Conservation (phyloP, 2,113 vertebrate genomes). For the Todiramphus saurophagus region DNA sequence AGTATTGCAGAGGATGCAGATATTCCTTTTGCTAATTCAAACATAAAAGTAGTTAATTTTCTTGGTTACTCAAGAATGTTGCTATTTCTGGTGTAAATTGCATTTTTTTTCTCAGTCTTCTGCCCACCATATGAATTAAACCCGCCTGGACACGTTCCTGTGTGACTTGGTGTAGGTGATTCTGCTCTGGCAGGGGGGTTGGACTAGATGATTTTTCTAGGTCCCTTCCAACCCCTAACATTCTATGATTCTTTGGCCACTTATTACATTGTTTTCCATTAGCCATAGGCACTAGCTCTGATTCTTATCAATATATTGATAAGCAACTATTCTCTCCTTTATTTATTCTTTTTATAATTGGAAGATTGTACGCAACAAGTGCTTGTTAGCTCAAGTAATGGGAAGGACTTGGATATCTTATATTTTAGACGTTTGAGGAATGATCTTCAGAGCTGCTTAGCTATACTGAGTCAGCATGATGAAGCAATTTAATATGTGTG, state of each 20-base stretch:
- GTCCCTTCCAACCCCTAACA: too few species aligned
- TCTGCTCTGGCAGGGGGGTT: too few species aligned
- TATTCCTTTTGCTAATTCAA: not conserved
- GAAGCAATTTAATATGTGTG: not conserved
- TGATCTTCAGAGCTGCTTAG: not conserved
- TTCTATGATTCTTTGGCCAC: too few species aligned
- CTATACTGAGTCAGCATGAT: not conserved
- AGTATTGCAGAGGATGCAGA: not conserved
- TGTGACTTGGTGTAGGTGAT: too few species aligned
- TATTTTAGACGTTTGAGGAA: not conserved
- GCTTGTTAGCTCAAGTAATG: not conserved
- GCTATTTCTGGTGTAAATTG: not conserved
- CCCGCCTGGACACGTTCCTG: too few species aligned
- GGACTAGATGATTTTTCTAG: too few species aligned
- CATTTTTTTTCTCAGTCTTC: not conserved
- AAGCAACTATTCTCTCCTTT: not conserved
- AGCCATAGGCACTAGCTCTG: not conserved
- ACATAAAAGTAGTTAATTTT: not conserved
- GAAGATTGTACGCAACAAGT: not conserved
- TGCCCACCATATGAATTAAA: not conserved
- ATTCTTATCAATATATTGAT: not conserved
- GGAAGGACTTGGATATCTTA: not conserved
- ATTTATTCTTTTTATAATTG: not conserved
- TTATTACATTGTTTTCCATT: not conserved
- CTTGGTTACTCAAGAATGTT: not conserved